A percentile compares a stretch with the other conserved stretches of the same genome.
These are phyloP conservation scores for Cnemophilus loriae DNA, from an alignment of 2,113 vertebrate species.

Conservation along the genomic window DNA sequence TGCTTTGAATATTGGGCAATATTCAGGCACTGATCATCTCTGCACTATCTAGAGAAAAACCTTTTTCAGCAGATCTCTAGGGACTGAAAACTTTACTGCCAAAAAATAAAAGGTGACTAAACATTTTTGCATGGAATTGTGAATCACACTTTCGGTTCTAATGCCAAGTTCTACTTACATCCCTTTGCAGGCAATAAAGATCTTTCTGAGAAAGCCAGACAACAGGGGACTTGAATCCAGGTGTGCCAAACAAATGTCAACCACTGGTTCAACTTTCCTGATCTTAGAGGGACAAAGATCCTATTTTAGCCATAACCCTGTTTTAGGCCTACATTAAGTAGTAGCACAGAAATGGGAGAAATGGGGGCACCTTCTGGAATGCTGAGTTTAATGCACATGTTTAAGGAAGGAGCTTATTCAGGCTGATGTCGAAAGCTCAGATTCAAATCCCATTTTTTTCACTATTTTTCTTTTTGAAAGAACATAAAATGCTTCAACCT, in stretches of 20 bases:
- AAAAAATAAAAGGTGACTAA: background rate
- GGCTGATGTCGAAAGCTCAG: background rate
- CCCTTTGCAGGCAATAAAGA: background rate
- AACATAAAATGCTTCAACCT: background rate
- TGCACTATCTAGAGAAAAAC: background rate
- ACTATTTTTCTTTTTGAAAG: background rate
- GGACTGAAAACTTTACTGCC: background rate
- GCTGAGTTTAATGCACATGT: background rate
- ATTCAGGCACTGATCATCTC: background rate
- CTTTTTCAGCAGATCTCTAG: background rate
- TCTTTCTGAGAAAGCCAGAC: background rate
- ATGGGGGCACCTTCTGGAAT: background rate
- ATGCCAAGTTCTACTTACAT: background rate
- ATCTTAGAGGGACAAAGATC: background rate
- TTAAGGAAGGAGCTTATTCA: background rate
- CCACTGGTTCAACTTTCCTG: background rate
- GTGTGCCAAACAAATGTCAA: background rate
- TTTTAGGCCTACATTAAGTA: background rate
- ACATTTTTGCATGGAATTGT: background rate
- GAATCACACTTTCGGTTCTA: background rate
- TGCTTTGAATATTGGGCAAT: background rate
- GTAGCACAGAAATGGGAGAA: background rate
- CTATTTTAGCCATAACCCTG: background rate
- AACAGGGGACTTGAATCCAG: background rate
- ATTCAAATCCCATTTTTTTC: background rate